These are phyloP conservation scores for crab-eating macaque (Macaca fascicularis) DNA, from an alignment of 2,113 vertebrate species.

Conservation along the genomic window DNA sequence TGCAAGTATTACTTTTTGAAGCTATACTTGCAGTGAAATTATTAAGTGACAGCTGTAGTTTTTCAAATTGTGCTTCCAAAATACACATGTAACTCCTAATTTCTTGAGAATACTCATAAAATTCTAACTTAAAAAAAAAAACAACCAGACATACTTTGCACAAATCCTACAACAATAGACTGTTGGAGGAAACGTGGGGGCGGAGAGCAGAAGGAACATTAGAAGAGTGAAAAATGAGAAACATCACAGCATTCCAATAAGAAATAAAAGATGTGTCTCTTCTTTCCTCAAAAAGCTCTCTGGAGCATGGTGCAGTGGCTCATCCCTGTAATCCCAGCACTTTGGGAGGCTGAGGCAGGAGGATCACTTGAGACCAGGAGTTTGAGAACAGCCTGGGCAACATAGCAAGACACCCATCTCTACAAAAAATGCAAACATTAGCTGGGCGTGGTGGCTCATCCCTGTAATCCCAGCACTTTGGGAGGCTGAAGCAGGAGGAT, in stretches of 20 bases:
- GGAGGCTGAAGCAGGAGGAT: no score
- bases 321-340: no score
- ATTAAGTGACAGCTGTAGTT: neutral
- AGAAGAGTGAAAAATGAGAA: neutral
- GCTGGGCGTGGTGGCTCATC: no score
- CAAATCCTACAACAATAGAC: neutral
- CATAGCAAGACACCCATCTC: no score
- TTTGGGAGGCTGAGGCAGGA: no score
- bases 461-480: no score
- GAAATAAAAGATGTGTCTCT: neutral
- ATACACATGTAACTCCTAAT: neutral
- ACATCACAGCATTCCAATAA: neutral
- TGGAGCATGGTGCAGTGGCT: no score
- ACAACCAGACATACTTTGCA: neutral
- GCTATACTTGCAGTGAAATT: neutral
- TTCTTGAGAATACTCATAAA: neutral
- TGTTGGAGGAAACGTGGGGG: neutral
- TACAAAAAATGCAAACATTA: no score
- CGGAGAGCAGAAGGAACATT: neutral
- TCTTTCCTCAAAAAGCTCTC: no score
- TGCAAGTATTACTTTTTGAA: neutral
- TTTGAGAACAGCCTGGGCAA: no score
- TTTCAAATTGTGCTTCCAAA: neutral
- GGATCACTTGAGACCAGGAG: no score
- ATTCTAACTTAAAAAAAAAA: conserved; percentile 10